Evolutionary conservation across 2,113 vertebrate genomes (phyloP), one percentile per base, ranked within the genome.

Genomic region (Platichthys flesus): DNA sequence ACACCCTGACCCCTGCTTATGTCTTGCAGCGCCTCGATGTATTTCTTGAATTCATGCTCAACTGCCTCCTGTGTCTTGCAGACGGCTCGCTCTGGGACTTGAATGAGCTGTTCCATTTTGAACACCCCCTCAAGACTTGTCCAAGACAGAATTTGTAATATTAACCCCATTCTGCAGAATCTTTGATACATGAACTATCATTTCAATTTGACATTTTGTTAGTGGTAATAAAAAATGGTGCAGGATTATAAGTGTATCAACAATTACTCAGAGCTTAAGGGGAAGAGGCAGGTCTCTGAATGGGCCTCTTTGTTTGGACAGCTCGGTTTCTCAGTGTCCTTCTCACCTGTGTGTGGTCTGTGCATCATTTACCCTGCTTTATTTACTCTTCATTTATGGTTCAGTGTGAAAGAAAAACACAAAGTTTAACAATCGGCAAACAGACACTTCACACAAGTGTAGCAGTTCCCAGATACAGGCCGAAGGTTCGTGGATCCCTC

Each of bases 381-480:
- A 45, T 92, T 91, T 88, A 59, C 73, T 74, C 85, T 91, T 83
- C 84, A 93, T 93, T 93, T 79, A 79, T 85, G 72, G 70, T 82
- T 66, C 71, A 76, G 60, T 76, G 91, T 76, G 79, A 91, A 92
- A 91, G 79, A 69, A 88, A 89, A 89, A 86, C 78, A 83, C 81
- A 66, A 70, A 56, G 67, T 64, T 73, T 85, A 26, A 72, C 8
- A 23, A 49, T 58, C 51, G 51, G 58, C 54, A 71, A 77, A 71
- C 71, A 75, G 54, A 67, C 81, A 67, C 52, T 57, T 67, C 70
- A 70, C 73, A 37, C 16, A 35, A 47, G 82, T 68, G 69, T 74
- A 59, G 69, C 37, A 67, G 52, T 63, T 76, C 24, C 61, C 58
- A 57, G 70, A 61, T 65, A 26, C 9, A 59, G 18, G 63, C 13